Base-by-base conservation (phyloP, 2,888 invertebrate genomes). In the Cecidostiba fungosa region DNA sequence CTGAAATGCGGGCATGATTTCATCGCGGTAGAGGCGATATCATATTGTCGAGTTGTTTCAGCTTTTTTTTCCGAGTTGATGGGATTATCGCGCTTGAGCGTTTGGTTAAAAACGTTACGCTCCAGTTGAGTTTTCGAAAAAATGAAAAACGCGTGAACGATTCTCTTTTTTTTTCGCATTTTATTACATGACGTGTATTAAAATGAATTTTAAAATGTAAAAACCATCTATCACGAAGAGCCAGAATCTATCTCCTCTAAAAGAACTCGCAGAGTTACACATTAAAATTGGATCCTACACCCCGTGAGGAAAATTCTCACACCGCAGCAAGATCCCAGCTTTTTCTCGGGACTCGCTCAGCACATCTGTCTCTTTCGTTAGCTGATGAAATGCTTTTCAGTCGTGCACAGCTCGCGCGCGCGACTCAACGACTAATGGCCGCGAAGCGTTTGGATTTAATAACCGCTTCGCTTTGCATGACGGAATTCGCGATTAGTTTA, bases 21-120 rank as follows among this genome's bases (percentile, higher is more conserved):
- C 16, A 19, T 19, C 50, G 50, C 19, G 50, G 50, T 50, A 16
- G 4, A 6, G 3, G 50, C 6, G 6, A 50, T 16, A 50, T 10
- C 47, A 50, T 19, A 19, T 50, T 50, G 50, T 50, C 19, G 19
- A 50, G 50, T 50, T 50, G 50, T 50, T 50, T 19, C 3, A 43
- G 43, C 82, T 88, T 78, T 87, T 77, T n/a, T 77, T 80, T 80
- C 32, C 36, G 43, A 66, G 70, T 77, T 86, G 54, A 77, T 86
- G 83, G 62, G 79, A 43, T 66, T 62, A 59, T 80, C 36, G 72
- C 73, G 72, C 81, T 80, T 85, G 80, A 86, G 43, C 23, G 23
- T 73, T 29, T 43, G 43, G 43, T 0, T 19, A 8, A 36, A n/a
- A 23, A 73, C 16, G 1, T 2, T 12, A 16, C 8, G 29, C 32